A percentile compares a stretch with the other conserved stretches of the same genome.
phyloP scores from a whole-genome alignment of 2,888 invertebrate species.

The Pimpla rufipes region DNA sequence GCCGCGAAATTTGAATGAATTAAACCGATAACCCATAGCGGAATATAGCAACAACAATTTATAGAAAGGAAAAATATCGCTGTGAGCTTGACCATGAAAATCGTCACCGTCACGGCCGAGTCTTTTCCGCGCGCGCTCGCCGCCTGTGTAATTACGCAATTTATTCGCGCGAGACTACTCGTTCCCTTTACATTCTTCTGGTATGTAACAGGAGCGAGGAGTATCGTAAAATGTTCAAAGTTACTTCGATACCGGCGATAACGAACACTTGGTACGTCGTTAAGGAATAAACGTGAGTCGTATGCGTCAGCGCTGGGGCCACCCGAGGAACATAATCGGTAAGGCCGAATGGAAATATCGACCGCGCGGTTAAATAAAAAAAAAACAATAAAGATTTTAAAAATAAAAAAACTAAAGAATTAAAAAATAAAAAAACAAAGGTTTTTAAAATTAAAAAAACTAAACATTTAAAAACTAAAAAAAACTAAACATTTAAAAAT shows the following conservation, averaged over 20 bases:
- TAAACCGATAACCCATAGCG: conserved; percentile 21
- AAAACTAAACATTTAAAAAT: conserved; percentile 1
- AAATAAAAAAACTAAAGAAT: not conserved
- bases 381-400: not conserved
- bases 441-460: too few relatives aligned
- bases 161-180: conserved; percentile 26
- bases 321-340: conserved; percentile 4
- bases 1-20: conserved; percentile 43
- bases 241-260: conserved; percentile 4
- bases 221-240: conserved; percentile 20
- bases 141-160: conserved; percentile 52
- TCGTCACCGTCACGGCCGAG: conserved; percentile 70
- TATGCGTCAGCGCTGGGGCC: not conserved
- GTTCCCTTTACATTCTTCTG: conserved; percentile 29
- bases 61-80: conserved; percentile 56
- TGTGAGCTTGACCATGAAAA: conserved; percentile 70
- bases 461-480: too few relatives aligned
- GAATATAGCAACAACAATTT: conserved; percentile 29
- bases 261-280: not conserved
- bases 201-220: conserved; percentile 26
- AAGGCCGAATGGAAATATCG: not conserved
- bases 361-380: not conserved
- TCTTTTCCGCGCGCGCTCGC: conserved; percentile 47
- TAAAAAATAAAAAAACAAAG: not conserved
- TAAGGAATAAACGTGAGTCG: not conserved